phyloP scores from a whole-genome alignment of 2,113 vertebrate genomes.

The Balaeniceps rex region DNA sequence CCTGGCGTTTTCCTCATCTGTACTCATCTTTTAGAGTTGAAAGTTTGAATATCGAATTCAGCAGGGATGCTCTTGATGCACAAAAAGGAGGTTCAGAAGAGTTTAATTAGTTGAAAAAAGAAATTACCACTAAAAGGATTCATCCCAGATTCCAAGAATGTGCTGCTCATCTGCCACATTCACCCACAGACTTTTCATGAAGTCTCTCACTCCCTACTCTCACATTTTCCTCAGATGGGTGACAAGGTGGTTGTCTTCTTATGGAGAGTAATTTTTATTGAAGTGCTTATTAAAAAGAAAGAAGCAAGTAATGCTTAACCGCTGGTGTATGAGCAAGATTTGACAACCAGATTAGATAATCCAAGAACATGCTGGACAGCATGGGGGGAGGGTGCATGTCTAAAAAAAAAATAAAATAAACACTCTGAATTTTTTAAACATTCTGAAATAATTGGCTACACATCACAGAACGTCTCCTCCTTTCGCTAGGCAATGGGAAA shows the following conservation, averaged over 20 bases:
- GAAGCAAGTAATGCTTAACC: not conserved
- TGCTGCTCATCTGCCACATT: not conserved
- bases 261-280: not conserved
- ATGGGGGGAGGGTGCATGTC: rapidly evolving
- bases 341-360: not conserved
- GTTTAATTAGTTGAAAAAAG: not conserved
- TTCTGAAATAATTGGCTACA: not conserved
- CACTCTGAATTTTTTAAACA: not conserved
- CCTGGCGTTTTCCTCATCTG: not conserved
- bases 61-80: not conserved
- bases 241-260: not conserved
- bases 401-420: not conserved
- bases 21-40: not conserved
- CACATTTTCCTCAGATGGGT: not conserved
- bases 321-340: not conserved
- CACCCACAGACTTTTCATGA: not conserved
- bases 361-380: not conserved
- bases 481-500: not conserved
- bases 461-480: rapidly evolving
- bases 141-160: not conserved
- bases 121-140: not conserved
- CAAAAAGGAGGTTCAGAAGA: not conserved
- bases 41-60: not conserved
- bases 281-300: not conserved
- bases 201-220: not conserved